Evolutionary conservation across 2,113 vertebrate species (phyloP).

Genomic region (Cathartes aura): DNA sequence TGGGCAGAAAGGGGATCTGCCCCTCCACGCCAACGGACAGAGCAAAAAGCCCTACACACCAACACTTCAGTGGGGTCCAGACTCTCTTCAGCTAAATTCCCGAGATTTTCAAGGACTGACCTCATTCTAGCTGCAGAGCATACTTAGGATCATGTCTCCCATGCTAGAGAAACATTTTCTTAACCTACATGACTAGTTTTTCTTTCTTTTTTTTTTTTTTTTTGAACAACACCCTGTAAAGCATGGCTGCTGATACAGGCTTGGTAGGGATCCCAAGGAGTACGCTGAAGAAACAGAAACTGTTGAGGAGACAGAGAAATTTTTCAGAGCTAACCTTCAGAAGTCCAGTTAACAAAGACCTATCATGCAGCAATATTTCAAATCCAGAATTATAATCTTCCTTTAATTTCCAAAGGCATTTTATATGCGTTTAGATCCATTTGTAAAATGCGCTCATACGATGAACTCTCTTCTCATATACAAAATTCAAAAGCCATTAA

Average conservation of each 20-base stretch:
- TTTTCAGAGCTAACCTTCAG: neutral
- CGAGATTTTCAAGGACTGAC: neutral
- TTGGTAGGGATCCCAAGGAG: neutral
- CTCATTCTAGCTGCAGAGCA: neutral
- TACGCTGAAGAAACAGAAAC: neutral
- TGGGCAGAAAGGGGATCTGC: neutral
- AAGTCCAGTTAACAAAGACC: neutral
- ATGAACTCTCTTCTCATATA: neutral
- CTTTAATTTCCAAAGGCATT: neutral
- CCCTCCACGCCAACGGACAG: neutral
- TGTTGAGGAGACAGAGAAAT: neutral
- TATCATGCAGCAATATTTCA: neutral
- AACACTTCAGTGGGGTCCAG: neutral
- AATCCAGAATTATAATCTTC: neutral
- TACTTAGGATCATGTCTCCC: neutral
- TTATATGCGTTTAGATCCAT: neutral
- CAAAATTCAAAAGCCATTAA: neutral
- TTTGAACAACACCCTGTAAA: neutral
- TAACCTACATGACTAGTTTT: neutral
- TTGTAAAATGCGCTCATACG: neutral
- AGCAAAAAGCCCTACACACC: neutral
- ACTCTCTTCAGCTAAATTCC: neutral
- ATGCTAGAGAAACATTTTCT: slow-evolving; percentile 8
- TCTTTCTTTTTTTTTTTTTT: neutral
- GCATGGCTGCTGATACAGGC: neutral